Evolutionary conservation across 35 echinoderm and acorn worm species (phyloP).

Genomic region (Nesometra sesokonis): DNA sequence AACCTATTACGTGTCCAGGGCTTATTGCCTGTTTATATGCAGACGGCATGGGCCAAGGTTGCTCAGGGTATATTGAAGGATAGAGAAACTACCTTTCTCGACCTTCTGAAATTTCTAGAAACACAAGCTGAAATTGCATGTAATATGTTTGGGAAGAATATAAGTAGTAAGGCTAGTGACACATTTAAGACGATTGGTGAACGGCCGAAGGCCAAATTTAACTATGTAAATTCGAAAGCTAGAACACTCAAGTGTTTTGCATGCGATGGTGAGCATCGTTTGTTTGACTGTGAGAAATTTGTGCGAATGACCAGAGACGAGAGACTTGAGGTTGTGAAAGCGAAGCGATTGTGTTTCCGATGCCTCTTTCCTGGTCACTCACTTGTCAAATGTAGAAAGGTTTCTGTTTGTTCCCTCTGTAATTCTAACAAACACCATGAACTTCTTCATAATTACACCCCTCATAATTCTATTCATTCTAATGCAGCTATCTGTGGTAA

Average conservation of each 20-base stretch:
- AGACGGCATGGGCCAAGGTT: slow-evolving; percentile 19
- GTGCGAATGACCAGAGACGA: background rate
- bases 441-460: background rate
- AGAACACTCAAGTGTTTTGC: too few relatives aligned
- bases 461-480: background rate
- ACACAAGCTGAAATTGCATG: slow-evolving; percentile 21
- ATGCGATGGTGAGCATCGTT: background rate
- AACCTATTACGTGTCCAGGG: background rate
- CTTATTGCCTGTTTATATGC: slow-evolving; percentile 3
- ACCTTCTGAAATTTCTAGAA: slow-evolving; percentile 12
- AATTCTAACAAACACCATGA: slow-evolving; percentile 7
- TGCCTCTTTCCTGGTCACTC: slow-evolving; percentile 25
- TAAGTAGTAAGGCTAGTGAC: background rate
- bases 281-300: slow-evolving; percentile 12
- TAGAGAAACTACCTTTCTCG: slow-evolving; percentile 7
- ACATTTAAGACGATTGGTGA: background rate
- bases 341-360: slow-evolving; percentile 15
- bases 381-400: slow-evolving; percentile 9
- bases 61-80: slow-evolving; percentile 20
- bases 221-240: too few relatives aligned
- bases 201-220: too few relatives aligned
- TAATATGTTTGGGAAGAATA: slow-evolving; percentile 38
- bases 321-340: slow-evolving; percentile 12
- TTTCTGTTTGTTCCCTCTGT: slow-evolving; percentile 1
- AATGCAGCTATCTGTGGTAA: slow-evolving; percentile 17